A percentile compares a stretch with the other conserved stretches of the same genome.
Conservation (phyloP, 1,140 invertebrate species). For the Oncopeltus fasciatus region DNA sequence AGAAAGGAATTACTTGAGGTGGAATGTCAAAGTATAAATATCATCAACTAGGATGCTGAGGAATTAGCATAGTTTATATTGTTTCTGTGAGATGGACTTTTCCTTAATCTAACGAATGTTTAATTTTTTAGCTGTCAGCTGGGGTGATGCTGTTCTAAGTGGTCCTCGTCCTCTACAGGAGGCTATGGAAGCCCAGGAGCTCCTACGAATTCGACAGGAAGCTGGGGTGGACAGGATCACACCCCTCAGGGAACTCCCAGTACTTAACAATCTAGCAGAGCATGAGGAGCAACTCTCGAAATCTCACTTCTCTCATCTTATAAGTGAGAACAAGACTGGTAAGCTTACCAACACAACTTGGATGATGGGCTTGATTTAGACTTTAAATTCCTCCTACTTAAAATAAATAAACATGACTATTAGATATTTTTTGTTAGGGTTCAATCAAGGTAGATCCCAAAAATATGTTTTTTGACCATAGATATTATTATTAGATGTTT, state of each 20-base stretch:
- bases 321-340: not conserved
- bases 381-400: too few relatives aligned
- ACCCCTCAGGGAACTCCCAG: not conserved
- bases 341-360: not conserved
- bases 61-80: not conserved
- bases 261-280: not conserved
- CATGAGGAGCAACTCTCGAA: not conserved
- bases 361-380: too few relatives aligned
- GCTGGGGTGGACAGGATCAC: not conserved
- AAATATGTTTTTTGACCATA: too few relatives aligned
- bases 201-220: not conserved
- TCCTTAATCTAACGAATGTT: not conserved
- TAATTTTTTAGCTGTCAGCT: not conserved
- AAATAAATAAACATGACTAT: too few relatives aligned
- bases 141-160: slow-evolving; percentile 13
- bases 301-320: not conserved
- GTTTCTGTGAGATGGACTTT: not conserved
- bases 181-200: not conserved
- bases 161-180: slow-evolving; percentile 10
- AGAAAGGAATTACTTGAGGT: too few relatives aligned
- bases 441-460: too few relatives aligned
- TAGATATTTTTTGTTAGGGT: too few relatives aligned
- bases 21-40: too few relatives aligned
- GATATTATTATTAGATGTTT: too few relatives aligned
- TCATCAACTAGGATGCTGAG: too few relatives aligned